Evolutionary conservation across 2,888 invertebrate genomes (phyloP).

Genomic region (Yponomeuta sedellus): DNA sequence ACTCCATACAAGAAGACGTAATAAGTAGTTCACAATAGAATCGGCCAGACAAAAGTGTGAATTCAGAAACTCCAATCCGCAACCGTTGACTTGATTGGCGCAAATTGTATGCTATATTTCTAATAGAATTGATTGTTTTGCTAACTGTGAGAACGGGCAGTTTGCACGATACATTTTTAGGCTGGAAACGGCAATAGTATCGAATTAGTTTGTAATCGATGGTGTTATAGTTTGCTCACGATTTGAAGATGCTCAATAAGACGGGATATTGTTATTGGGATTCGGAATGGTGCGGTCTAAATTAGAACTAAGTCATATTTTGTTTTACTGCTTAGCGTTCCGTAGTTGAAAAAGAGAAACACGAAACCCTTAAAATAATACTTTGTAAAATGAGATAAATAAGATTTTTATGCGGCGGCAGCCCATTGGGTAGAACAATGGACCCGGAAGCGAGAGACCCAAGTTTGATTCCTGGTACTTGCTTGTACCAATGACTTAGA

Average conservation of each 20-base stretch:
- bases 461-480: too few relatives aligned
- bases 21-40: neutral
- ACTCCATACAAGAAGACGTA: neutral
- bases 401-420: too few relatives aligned
- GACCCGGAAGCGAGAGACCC: too few relatives aligned
- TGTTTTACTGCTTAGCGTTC: neutral
- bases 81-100: neutral
- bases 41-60: neutral
- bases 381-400: too few relatives aligned
- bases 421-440: too few relatives aligned
- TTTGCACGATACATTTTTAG: conserved; percentile 1
- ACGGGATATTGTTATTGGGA: neutral
- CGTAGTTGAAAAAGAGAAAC: too few relatives aligned
- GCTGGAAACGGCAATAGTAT: neutral
- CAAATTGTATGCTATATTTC: conserved; percentile 12
- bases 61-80: neutral
- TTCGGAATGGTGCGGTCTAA: neutral
- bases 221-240: conserved; percentile 9
- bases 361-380: too few relatives aligned
- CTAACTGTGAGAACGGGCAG: conserved; percentile 9
- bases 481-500: too few relatives aligned
- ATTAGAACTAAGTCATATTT: neutral
- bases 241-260: neutral
- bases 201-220: neutral
- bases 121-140: conserved; percentile 2